These are phyloP conservation scores for Prunella strophiata DNA, from an alignment of 2,797 vertebrate species.

Conservation along the genomic window DNA sequence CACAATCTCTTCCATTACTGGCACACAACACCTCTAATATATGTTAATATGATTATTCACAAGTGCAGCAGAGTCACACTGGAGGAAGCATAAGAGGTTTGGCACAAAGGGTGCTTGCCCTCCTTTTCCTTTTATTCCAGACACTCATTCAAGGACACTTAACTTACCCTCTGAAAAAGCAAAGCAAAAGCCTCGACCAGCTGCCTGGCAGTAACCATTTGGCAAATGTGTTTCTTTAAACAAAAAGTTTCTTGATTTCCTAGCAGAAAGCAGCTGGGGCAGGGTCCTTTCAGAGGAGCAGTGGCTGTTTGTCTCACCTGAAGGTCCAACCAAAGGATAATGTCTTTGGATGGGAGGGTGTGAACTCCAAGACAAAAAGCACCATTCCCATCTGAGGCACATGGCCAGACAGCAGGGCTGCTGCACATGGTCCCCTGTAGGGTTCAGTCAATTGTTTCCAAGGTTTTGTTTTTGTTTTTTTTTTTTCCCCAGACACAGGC, in stretches of 20 bases:
- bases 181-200: slow-evolving; percentile 19
- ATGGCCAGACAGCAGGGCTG: neutral
- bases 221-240: neutral
- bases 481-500: neutral
- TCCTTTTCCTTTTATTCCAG: slow-evolving; percentile 10
- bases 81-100: neutral
- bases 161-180: neutral
- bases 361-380: neutral
- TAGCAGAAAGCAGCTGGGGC: neutral
- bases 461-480: neutral
- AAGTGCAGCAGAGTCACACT: slow-evolving; percentile 31
- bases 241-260: neutral
- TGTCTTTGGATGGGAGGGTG: neutral
- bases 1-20: neutral
- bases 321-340: neutral
- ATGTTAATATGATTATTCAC: slow-evolving; percentile 39
- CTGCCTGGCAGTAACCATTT: neutral
- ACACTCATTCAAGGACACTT: slow-evolving; percentile 26
- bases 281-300: neutral
- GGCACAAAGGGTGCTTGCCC: slow-evolving; percentile 25
- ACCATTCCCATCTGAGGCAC: neutral
- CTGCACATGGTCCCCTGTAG: neutral
- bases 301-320: neutral
- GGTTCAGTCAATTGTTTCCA: neutral
- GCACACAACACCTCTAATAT: slow-evolving; percentile 11